Conservation (phyloP, 2,113 vertebrate genomes). For the Carassius gibelio region DNA sequence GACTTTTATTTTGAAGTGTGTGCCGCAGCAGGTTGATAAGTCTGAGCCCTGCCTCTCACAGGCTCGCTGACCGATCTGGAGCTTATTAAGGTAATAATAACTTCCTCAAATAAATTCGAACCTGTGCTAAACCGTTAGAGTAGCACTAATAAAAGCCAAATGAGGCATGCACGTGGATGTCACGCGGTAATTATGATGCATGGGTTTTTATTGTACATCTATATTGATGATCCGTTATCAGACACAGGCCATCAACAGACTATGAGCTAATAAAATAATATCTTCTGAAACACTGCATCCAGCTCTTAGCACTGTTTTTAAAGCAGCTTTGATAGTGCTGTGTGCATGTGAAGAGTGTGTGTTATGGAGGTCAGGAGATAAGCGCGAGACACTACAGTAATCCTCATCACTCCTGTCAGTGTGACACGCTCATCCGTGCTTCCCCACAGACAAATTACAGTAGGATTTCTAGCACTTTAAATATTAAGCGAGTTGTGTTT, state of each 20-base stretch:
- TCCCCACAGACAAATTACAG: too few relatives aligned
- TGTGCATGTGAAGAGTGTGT: background rate
- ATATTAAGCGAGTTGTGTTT: too few relatives aligned
- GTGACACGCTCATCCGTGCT: too few relatives aligned
- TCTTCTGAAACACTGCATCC: background rate
- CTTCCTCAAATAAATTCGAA: slow-evolving; percentile 35
- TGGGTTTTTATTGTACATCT: background rate
- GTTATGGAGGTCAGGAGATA: slow-evolving; percentile 37
- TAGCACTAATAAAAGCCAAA: background rate
- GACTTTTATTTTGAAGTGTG: slow-evolving; percentile 55
- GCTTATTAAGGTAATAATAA: slow-evolving; percentile 66
- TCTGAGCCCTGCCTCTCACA: slow-evolving; percentile 54
- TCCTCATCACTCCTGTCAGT: background rate
- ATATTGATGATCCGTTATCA: background rate
- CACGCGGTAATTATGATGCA: background rate
- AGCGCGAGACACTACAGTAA: slow-evolving; percentile 16
- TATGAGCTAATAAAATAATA: background rate
- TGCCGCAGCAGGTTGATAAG: background rate
- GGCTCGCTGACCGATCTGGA: slow-evolving; percentile 57
- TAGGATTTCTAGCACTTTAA: too few relatives aligned
- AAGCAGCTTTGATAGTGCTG: background rate
- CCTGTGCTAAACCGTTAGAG: slow-evolving; percentile 4
- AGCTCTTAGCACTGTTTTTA: background rate
- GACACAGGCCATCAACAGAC: slow-evolving; percentile 24
- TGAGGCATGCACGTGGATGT: background rate